phyloP scores from a whole-genome alignment of 1,140 invertebrate species.

The Drosophila triauraria region DNA sequence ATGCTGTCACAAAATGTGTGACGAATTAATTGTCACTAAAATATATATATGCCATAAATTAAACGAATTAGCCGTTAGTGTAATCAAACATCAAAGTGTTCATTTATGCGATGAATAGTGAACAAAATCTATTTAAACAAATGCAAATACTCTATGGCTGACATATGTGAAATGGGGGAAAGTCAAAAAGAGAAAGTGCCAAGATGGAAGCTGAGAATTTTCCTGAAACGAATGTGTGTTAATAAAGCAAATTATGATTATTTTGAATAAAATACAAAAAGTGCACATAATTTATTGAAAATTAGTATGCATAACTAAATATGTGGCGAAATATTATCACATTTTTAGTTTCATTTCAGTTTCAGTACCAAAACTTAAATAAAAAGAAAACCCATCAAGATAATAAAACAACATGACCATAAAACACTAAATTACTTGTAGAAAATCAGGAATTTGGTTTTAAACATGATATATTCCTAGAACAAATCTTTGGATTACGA shows the following conservation, averaged over 20 bases:
- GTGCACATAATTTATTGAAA: neutral
- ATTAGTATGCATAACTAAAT: neutral
- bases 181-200: neutral
- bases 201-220: neutral
- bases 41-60: constrained; percentile 23
- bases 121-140: constrained; percentile 1
- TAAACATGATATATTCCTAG: no score
- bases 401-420: no score
- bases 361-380: no score
- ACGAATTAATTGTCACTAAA: constrained; percentile 46
- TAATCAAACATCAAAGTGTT: constrained; percentile 39
- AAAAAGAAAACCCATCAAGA: no score
- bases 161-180: no score
- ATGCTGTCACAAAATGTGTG: constrained; percentile 34
- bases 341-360: neutral
- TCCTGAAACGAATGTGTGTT: neutral
- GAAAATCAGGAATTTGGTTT: no score
- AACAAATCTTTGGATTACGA: no score
- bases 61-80: constrained; percentile 5
- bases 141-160: constrained; percentile 1
- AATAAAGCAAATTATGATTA: neutral
- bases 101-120: neutral
- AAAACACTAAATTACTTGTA: no score
- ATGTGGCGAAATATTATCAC: neutral
- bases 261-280: neutral